Base-by-base conservation (phyloP, 2,888 invertebrate species). In the Pharmacophagus antenor region DNA sequence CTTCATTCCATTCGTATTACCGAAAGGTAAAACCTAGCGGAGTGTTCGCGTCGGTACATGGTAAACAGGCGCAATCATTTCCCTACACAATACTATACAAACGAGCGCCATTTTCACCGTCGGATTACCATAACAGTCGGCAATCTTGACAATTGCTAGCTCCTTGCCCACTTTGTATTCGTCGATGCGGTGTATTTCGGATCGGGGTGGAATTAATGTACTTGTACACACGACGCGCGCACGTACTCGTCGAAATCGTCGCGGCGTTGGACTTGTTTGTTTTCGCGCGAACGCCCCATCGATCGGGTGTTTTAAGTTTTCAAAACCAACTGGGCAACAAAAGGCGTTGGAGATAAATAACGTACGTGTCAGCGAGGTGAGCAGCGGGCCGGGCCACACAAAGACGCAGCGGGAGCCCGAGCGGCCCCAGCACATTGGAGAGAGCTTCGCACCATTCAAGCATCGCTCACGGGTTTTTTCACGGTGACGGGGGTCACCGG, bases 361-460 rank as follows among this genome's bases (percentile, higher is more conserved):
- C 70, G 66, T 62, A 64, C 63, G 65, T 70, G 70, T 71, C 70
- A 69, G 70, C 69, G 64, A 60, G 65, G 60, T 63, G 54, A 49
- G 62, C 61, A 49, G 81, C 74, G 69, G 62, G 68, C 70, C 64
- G 68, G 68, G 50, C 48, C 62, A 62, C 55, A 81, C 79, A 82
- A 82, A 79, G 77, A 74, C 85, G 60, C 87, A 76, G 82, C 86
- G 82, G 88, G 88, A 74, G 76, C 69, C 31, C 37, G 12, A 10
- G 49, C 37, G 74, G 65, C 67, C 68, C 67, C 66, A 63, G 73
- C 67, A 80, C 79, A 80, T 84, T 81, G 74, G 79, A 71, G 72
- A 75, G 74, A 78, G 80, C 74, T 84, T 84, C 83, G 82, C 84
- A 82, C 85, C 82, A 81, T 82, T 82, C 84, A 82, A 67, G 71